Evolutionary conservation across 2,113 vertebrate genomes (phyloP).

Genomic region (Xiphorhynchus elegans): DNA sequence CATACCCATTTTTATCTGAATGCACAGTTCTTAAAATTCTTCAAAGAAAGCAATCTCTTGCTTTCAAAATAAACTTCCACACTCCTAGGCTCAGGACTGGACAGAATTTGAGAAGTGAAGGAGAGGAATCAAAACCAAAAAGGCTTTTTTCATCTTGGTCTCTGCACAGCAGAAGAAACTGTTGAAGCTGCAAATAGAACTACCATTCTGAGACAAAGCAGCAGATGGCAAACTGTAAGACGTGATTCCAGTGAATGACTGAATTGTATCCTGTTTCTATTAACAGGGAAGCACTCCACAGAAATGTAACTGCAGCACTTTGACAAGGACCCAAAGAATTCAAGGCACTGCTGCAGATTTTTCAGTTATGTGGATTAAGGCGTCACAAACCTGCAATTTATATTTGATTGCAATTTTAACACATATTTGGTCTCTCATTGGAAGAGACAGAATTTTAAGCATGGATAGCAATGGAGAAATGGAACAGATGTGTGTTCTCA

Average conservation of each 20-base stretch:
- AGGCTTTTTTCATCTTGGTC: background rate
- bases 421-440: background rate
- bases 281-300: conserved; percentile 14
- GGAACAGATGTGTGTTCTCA: background rate
- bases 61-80: background rate
- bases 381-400: background rate
- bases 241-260: background rate
- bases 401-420: background rate
- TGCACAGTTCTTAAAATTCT: background rate
- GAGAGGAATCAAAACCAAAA: conserved; percentile 4
- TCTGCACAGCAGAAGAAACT: background rate
- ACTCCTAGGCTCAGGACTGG: background rate
- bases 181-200: conserved; percentile 35
- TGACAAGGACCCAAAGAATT: background rate
- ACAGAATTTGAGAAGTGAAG: background rate
- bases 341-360: background rate
- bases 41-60: background rate
- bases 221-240: conserved; percentile 46
- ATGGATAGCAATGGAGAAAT: background rate
- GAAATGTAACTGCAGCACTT: background rate
- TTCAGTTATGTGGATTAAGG: background rate
- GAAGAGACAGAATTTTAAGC: background rate
- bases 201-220: conserved; percentile 5
- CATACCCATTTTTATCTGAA: background rate
- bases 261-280: background rate